Base-by-base conservation (phyloP, 2,113 vertebrate species). In the Calyptomena viridis region DNA sequence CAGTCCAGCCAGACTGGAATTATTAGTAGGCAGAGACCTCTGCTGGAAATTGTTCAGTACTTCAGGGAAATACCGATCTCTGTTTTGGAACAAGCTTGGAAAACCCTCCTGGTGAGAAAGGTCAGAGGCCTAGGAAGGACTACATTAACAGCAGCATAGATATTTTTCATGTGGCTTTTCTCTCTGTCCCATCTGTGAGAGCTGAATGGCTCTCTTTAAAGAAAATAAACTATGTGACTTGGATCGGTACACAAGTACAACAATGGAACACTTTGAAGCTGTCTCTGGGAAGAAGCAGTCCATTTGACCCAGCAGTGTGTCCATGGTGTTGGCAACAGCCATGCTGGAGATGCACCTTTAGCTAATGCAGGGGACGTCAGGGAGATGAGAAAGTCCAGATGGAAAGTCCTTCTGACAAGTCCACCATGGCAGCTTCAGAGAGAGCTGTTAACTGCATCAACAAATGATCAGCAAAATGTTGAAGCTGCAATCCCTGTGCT, bases 1-100 rank as follows among this genome's bases (percentile, higher is more conserved):
- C 33, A 25, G 18, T 1, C 37, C 46, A 71, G 33, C 6, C 69
- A 87, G 30, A 67, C 19, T 85, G 72, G 55, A 95, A 94, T 87
- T 96, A 88, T 95, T 88, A 90, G 96, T 77, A 84, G 86, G 94
- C 93, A 96, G 97, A 94, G 97, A 89, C 96, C 97, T 96, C 97
- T 97, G 91, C 94, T 97, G 97, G 96, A 92, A 90, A 53, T 24
- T 12, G 11, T 44, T 86, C 25, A 56, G 84, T 88, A 97, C 66
- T 95, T 92, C 97, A 90, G 50, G 60, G 76, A 68, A 94, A 77
- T 71, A 46, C 8, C 44, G 40, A 8, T 75, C 30, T 85, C 37
- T 64, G 0, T 44, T 83, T 75, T 76, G 31, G 58, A 90, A 60
- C 22, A 58, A 82, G 55, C 63, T 67, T 84, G 62, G 44, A 90